Conservation (phyloP, 1,140 invertebrate species). For the Ceratina australensis region DNA sequence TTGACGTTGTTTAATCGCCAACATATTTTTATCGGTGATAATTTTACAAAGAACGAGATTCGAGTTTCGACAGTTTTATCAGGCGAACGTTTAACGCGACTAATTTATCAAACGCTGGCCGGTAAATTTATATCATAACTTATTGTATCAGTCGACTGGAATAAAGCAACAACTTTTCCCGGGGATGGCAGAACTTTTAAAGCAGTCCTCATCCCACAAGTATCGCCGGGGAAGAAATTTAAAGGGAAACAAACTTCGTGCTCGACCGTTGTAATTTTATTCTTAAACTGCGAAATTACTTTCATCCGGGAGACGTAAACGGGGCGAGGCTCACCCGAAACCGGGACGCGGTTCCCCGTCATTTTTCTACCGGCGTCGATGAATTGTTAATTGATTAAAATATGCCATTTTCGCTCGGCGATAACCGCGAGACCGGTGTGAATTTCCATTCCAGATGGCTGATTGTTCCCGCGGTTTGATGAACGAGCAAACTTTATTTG, state of each 20-base stretch:
- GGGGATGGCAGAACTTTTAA: conserved; percentile 4
- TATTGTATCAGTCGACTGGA: background rate
- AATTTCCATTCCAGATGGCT: conserved; percentile 11
- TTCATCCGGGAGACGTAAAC: background rate
- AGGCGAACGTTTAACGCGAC: background rate
- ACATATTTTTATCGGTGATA: background rate
- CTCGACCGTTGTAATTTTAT: background rate
- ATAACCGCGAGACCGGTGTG: background rate
- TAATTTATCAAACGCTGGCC: background rate
- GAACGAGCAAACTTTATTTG: conserved; percentile 16
- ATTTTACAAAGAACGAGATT: background rate
- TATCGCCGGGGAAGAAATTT: background rate
- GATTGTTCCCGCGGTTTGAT: conserved; percentile 33
- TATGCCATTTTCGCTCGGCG: too few species aligned
- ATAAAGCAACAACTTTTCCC: background rate
- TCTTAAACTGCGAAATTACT: background rate
- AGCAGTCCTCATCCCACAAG: background rate
- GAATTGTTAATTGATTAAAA: too few species aligned
- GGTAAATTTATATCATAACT: background rate
- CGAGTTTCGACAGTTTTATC: too few species aligned
- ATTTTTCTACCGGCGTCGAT: too few species aligned
- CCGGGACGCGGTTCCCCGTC: too few species aligned
- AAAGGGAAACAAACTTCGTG: conserved; percentile 2
- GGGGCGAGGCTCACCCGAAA: background rate
- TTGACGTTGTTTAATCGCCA: too few species aligned